A percentile compares a stretch with the other conserved stretches of the same genome.
phyloP scores from a whole-genome alignment of 1,140 invertebrate species.

The Orius insidiosus region DNA sequence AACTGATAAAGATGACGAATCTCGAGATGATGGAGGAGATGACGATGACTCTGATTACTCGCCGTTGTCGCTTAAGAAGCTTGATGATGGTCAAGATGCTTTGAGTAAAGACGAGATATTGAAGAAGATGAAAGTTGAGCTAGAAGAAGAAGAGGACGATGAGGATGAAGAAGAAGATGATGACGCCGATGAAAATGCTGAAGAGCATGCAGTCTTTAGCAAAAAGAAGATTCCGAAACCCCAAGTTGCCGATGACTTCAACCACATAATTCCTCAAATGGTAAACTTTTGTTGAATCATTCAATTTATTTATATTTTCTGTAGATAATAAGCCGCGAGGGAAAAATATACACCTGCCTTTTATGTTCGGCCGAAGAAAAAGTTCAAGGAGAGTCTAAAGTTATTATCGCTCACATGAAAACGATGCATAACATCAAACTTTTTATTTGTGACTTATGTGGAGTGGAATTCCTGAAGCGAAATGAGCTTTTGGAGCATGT shows the following conservation, averaged over 20 bases:
- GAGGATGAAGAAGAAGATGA: conserved; percentile 16
- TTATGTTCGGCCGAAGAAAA: conserved; percentile 33
- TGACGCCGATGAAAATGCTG: conserved; percentile 9
- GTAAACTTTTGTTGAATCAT: conserved; percentile 6
- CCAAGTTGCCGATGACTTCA: too few relatives aligned
- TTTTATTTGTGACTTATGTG: conserved; percentile 55
- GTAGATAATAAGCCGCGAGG: conserved; percentile 33
- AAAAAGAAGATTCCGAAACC: conserved; percentile 4
- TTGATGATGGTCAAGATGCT: too few relatives aligned
- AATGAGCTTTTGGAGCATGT: conserved; percentile 43
- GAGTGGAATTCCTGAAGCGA: conserved; percentile 40
- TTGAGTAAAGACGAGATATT: background rate
- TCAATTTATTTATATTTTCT: background rate
- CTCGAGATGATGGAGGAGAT: background rate
- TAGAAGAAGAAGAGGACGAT: conserved; percentile 12
- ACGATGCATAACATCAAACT: conserved; percentile 37
- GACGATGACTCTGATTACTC: background rate
- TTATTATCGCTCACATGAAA: conserved; percentile 41
- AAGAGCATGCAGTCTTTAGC: conserved; percentile 1
- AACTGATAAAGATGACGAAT: conserved; percentile 2
- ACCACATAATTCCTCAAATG: conserved; percentile 18
- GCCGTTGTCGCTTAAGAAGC: too few relatives aligned
- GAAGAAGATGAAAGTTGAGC: conserved; percentile 13
- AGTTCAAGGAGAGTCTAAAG: conserved; percentile 33
- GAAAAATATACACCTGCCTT: conserved; percentile 36